Conservation (phyloP, 2,113 vertebrate genomes). For the Polypterus senegalus region DNA sequence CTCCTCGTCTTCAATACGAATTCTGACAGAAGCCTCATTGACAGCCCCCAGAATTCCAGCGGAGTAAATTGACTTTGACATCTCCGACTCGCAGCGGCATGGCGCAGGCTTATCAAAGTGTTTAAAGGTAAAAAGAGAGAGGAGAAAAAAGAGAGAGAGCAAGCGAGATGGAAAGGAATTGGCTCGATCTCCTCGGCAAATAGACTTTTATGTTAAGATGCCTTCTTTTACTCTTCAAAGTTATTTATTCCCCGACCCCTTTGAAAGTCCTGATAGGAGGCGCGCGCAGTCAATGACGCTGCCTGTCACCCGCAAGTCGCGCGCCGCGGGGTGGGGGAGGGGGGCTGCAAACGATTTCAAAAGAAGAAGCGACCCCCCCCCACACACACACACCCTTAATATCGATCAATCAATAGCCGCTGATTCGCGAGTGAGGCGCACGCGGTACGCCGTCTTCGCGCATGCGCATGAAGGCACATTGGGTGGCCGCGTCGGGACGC, state of each 20-base stretch:
- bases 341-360: too few species aligned
- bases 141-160: too few species aligned
- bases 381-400: too few species aligned
- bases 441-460: too few species aligned
- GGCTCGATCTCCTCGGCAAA: slow-evolving; percentile 14
- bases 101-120: background rate
- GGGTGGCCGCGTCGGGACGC: too few species aligned
- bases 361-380: too few species aligned
- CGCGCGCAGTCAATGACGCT: background rate
- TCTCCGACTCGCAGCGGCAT: background rate
- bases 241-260: slow-evolving; percentile 13
- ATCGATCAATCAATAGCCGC: too few species aligned
- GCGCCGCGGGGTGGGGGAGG: background rate
- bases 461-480: too few species aligned
- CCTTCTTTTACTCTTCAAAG: slow-evolving; percentile 19
- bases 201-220: slow-evolving; percentile 3
- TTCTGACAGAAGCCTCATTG: background rate
- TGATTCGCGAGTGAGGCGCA: too few species aligned
- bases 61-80: slow-evolving; percentile 6
- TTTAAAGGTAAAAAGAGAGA: background rate
- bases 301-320: slow-evolving; percentile 6
- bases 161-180: background rate
- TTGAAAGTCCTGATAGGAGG: slow-evolving; percentile 22
- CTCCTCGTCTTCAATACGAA: background rate
- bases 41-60: slow-evolving; percentile 2